phyloP scores from a whole-genome alignment of 2,797 vertebrate genomes.

The Ctenopoma multispine region DNA sequence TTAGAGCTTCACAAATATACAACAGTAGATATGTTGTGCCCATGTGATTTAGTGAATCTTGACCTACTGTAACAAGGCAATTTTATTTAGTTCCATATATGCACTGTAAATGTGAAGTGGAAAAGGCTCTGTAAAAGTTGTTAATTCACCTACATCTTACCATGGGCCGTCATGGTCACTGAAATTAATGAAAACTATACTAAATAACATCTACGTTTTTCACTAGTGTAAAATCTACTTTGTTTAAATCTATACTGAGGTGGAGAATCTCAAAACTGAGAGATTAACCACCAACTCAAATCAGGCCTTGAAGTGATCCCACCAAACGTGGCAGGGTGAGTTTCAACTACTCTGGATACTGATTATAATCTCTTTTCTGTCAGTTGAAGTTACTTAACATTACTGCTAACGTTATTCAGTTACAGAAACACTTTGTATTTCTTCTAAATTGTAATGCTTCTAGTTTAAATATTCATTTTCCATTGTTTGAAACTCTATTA shows the following conservation, averaged over 20 bases:
- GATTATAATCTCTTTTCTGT: not conserved
- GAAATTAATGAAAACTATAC: constrained; percentile 9
- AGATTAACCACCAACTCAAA: too few species aligned
- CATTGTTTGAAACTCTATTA: constrained; percentile 10
- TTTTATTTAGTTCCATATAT: too few species aligned
- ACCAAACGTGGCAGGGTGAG: too few species aligned
- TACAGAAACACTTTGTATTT: constrained; percentile 3
- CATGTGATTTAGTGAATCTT: too few species aligned
- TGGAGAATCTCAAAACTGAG: too few species aligned
- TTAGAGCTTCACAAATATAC: too few species aligned
- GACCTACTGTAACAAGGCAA: too few species aligned
- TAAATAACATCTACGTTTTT: constrained; percentile 1
- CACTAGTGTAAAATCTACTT: constrained; percentile 3
- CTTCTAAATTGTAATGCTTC: constrained; percentile 7
- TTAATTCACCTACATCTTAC: not conserved
- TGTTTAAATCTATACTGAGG: not conserved
- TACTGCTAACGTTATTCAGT: constrained; percentile 7
- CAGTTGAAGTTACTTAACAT: not conserved
- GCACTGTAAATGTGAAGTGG: too few species aligned
- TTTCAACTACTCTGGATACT: too few species aligned
- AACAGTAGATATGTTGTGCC: too few species aligned
- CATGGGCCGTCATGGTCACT: not conserved
- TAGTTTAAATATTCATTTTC: constrained; percentile 2
- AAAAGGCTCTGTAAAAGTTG: not conserved
- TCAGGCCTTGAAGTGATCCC: too few species aligned